Evolutionary conservation across 1,140 invertebrate species (phyloP), one percentile per base, ranked within the genome.

Genomic region (Sinella curviseta): DNA sequence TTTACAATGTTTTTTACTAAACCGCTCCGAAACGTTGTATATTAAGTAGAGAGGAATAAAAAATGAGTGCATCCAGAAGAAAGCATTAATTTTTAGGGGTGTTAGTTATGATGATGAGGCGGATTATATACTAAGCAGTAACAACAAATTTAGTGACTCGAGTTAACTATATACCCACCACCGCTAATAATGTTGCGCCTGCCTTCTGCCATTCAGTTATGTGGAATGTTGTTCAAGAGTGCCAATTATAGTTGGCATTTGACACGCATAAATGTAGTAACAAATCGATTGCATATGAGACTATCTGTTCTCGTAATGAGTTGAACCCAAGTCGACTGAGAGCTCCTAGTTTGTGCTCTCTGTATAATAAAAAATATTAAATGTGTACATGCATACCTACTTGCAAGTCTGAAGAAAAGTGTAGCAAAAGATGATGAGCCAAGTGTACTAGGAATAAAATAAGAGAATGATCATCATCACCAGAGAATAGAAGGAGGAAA

Each of bases 171-270:
- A 48, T 48, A 8, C 8, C 39, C 39, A 48, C 39, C 39, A 48
- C 39, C 39, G 20, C 39, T 20, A 48, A 48, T 12, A 48, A 36
- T 57, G 48, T 20, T 24, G 26, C 28, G 57, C 14, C 55, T 60
- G 39, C 48, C 55, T 77, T 34, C 76, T 77, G 48, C 76, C 76
- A 55, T 34, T 76, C 54, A 60, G 34, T 30, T 35, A 77, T 80
- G 79, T 73, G 80, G 77, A 81, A 81, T 81, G 80, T 57, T 78
- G 80, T 74, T 78, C 31, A 24, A 39, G 65, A 77, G 79, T 81
- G 82, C 82, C 82, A 83, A 83, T 83, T 83, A 83, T 78, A 81
- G 74, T 81, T 83, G 80, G 80, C 80, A 83, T 83, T 83, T 83
- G 82, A 83, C 82, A 83, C 78, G 82, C 82, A 79, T 81, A 83